phyloP scores from a whole-genome alignment of 2,113 vertebrate species.

The Sceloporus undulatus region DNA sequence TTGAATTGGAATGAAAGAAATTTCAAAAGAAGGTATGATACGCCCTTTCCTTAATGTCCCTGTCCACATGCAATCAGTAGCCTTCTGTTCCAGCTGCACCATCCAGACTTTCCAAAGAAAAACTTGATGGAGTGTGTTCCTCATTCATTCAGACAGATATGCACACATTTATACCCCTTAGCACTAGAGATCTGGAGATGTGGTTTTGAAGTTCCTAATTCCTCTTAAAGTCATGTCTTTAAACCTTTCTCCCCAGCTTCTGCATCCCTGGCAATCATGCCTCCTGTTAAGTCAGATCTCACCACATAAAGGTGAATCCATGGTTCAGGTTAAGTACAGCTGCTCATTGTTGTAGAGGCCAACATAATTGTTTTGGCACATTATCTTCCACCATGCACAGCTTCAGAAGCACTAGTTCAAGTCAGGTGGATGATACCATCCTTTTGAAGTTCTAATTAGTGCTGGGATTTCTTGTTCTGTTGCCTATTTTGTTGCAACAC shows the following conservation, averaged over 20 bases:
- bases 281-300: neutral
- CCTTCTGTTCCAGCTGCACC: no score
- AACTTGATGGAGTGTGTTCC: no score
- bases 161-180: neutral
- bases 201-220: neutral
- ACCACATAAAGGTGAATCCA: neutral
- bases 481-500: neutral
- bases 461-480: neutral
- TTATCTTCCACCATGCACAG: neutral
- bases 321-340: neutral
- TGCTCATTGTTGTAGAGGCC: no score
- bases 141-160: neutral
- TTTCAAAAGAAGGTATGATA: no score
- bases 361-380: neutral
- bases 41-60: no score
- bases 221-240: neutral
- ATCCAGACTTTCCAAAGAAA: no score
- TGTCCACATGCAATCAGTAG: no score
- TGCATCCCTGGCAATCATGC: neutral
- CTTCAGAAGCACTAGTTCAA: neutral
- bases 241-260: neutral
- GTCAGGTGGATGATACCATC: neutral
- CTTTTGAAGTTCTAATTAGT: neutral
- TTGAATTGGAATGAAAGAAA: no score
- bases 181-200: neutral